A percentile compares a stretch with the other conserved stretches of the same genome.
These are phyloP conservation scores for Molanna angustata DNA, from an alignment of 2,888 invertebrate genomes.

Conservation along the genomic window DNA sequence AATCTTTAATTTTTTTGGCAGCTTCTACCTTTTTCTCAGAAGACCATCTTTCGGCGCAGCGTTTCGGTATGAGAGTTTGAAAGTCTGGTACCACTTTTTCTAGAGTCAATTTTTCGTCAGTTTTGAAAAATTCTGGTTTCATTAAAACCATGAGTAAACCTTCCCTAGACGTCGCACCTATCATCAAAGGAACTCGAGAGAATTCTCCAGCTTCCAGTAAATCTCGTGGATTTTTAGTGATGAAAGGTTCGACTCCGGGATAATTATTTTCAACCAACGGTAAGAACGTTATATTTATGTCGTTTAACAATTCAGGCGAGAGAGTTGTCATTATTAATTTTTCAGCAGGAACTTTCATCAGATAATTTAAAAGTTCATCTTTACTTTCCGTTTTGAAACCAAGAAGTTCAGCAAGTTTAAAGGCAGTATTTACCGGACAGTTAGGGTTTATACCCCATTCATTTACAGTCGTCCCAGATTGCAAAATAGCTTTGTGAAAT, in stretches of 20 bases:
- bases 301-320: background rate
- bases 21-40: background rate
- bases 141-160: background rate
- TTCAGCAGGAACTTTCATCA: constrained; percentile 15
- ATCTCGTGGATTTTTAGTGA: background rate
- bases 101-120: background rate
- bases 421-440: constrained; percentile 11
- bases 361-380: constrained; percentile 10
- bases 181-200: background rate
- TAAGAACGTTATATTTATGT: background rate
- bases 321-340: constrained; percentile 9
- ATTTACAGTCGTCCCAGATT: constrained; percentile 16
- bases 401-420: constrained; percentile 19
- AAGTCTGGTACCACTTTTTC: constrained; percentile 3
- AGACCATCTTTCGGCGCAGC: background rate
- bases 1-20: constrained; percentile 9
- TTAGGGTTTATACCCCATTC: constrained; percentile 17
- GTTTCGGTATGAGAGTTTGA: background rate
- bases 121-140: background rate
- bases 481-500: constrained; percentile 14
- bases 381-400: constrained; percentile 13
- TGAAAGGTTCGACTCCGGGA: background rate
- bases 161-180: background rate
- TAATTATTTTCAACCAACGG: constrained; percentile 12
- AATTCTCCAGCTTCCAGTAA: background rate